Evolutionary conservation across 2,888 invertebrate species (phyloP), one percentile per base, ranked within the genome.

Genomic region (Xanthorhoe designata): DNA sequence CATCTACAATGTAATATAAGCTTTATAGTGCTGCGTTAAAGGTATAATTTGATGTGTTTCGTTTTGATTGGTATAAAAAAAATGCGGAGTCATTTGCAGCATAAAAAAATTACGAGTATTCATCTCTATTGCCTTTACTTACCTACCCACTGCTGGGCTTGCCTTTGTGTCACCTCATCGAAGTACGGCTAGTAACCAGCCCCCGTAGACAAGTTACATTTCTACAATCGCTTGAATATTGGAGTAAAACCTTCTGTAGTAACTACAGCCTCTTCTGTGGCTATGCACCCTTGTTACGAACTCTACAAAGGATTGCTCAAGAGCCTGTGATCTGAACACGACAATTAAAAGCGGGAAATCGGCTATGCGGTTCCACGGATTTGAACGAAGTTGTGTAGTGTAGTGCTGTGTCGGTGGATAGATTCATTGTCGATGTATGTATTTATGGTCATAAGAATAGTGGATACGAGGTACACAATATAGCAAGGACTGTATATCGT

Each of bases 321-420:
- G 66, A 55, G 59, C 47, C 65, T 47, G 64, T 61, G 66, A 63
- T 61, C 61, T 19, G 63, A 69, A 65, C 67, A 69, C 59, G 71
- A 68, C 71, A 69, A 71, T 71, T 71, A 71, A 69, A 69, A 71
- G 60, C 61, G 63, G 62, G 64, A 56, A 64, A 65, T 70, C 59
- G 54, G 60, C 64, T 61, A 66, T 66, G 61, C 58, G 61, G 61
- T 55, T 58, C 52, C 32, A 53, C 32, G 62, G 58, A 49, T n/a
- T n/a, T n/a, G n/a, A n/a, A 53, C 50, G 38, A n/a, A 38, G 47
- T 35, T 64, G 55, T 24, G 56, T n/a, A n/a, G 15, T 10, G 17
- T 58, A 58, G 57, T 58, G 63, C 47, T 52, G 51, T 58, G 42
- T 42, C n/a, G 13, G 8, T 38, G 8, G 1, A 42, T 42, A 3